Conservation (phyloP, 2,113 vertebrate species). For the Actinemys pallida region DNA sequence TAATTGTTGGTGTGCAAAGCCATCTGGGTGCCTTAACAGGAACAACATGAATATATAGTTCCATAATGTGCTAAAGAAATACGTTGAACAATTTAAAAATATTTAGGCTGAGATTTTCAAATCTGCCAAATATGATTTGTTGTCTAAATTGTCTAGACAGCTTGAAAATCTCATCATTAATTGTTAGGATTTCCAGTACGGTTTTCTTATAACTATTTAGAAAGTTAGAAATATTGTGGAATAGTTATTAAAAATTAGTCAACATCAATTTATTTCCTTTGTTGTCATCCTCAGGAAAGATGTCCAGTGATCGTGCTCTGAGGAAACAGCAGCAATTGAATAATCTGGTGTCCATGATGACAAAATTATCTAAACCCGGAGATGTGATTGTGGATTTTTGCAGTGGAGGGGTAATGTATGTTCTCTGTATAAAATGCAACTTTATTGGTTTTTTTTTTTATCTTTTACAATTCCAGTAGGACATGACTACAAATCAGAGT, state of each 20-base stretch:
- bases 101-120: neutral
- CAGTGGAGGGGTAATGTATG: slow-evolving; percentile 91
- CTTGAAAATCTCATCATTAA: neutral
- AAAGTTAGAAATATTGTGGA: neutral
- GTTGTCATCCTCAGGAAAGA: slow-evolving; percentile 86
- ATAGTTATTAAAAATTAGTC: neutral
- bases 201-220: neutral
- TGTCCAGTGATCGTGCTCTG: slow-evolving; percentile 89
- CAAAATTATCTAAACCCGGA: slow-evolving; percentile 85
- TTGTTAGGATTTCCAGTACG: neutral
- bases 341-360: slow-evolving; percentile 91
- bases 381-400: slow-evolving; percentile 95
- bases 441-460: neutral
- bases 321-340: slow-evolving; percentile 96
- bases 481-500: neutral
- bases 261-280: slow-evolving; percentile 20
- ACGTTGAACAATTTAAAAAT: neutral
- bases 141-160: neutral
- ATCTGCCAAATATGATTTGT: neutral
- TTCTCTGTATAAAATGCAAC: neutral
- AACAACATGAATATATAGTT: neutral
- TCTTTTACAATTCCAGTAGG: neutral
- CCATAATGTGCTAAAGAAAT: neutral
- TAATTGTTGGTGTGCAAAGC: neutral
- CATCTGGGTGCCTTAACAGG: neutral